Conservation (phyloP, 2,888 invertebrate genomes). For the Loripinus fragilis region DNA sequence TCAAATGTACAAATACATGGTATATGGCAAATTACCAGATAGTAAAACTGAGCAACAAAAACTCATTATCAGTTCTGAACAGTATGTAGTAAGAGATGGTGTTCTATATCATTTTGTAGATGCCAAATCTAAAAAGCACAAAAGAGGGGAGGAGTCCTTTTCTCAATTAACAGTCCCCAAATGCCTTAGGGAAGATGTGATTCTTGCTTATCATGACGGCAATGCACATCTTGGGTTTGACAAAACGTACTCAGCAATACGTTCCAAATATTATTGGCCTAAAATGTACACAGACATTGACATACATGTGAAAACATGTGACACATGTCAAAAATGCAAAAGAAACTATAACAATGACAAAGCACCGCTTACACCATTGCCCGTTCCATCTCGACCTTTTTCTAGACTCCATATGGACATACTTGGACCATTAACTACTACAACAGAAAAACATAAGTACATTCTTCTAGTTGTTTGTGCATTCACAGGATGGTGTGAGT, state of each 20-base stretch:
- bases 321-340: conserved; percentile 30
- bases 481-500: no score
- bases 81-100: conserved; percentile 37
- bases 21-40: conserved; percentile 29
- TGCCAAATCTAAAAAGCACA: conserved; percentile 10
- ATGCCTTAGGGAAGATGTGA: conserved; percentile 34
- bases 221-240: conserved; percentile 9
- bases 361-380: conserved; percentile 34
- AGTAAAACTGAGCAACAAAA: conserved; percentile 19
- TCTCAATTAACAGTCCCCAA: conserved; percentile 43
- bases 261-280: conserved; percentile 36
- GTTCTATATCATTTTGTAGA: conserved; percentile 41
- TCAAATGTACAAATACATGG: background rate
- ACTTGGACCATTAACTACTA: conserved; percentile 24
- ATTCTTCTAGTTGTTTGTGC: background rate
- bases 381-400: conserved; percentile 24
- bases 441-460: conserved; percentile 27
- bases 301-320: conserved; percentile 25
- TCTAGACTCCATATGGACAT: conserved; percentile 38
- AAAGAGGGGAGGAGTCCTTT: background rate
- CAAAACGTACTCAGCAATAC: conserved; percentile 21
- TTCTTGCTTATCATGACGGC: conserved; percentile 51
- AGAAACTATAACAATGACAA: background rate
- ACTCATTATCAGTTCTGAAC: conserved; percentile 24
- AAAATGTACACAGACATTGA: conserved; percentile 30